These are phyloP conservation scores for Apamea epomidion DNA, from an alignment of 2,888 invertebrate species.

Conservation along the genomic window DNA sequence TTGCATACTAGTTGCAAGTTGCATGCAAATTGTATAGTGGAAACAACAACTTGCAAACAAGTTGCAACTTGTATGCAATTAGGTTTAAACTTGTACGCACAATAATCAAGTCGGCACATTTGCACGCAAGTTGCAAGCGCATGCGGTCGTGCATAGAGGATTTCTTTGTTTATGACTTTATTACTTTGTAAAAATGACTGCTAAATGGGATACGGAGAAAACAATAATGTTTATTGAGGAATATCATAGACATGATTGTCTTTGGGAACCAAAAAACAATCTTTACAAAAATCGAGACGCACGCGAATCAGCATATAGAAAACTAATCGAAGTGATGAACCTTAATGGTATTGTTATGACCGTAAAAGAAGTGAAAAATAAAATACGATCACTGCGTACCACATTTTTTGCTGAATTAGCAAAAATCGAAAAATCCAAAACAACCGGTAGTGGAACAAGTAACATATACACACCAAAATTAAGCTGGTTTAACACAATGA, in stretches of 20 bases:
- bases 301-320: slow-evolving; percentile 32
- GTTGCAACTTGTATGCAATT: slow-evolving; percentile 41
- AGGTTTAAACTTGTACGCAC: slow-evolving; percentile 45
- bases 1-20: slow-evolving; percentile 19
- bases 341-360: slow-evolving; percentile 43
- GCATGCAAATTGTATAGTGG: slow-evolving; percentile 34
- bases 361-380: slow-evolving; percentile 46
- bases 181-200: slow-evolving; percentile 42
- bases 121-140: slow-evolving; percentile 40
- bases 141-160: slow-evolving; percentile 37
- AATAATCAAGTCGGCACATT: slow-evolving; percentile 46
- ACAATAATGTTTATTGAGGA: slow-evolving; percentile 46
- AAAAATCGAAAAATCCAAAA: slow-evolving; percentile 36
- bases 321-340: slow-evolving; percentile 44
- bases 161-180: slow-evolving; percentile 22
- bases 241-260: slow-evolving; percentile 46
- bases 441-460: slow-evolving; percentile 36
- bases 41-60: slow-evolving; percentile 36
- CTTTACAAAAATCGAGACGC: slow-evolving; percentile 29
- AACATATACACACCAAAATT: slow-evolving; percentile 36
- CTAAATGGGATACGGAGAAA: slow-evolving; percentile 43
- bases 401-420: slow-evolving; percentile 33
- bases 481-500: slow-evolving; percentile 39
- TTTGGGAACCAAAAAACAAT: slow-evolving; percentile 37
- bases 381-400: slow-evolving; percentile 45